Conservation (phyloP, 2,113 vertebrate species). For the Mastomys coucha region DNA sequence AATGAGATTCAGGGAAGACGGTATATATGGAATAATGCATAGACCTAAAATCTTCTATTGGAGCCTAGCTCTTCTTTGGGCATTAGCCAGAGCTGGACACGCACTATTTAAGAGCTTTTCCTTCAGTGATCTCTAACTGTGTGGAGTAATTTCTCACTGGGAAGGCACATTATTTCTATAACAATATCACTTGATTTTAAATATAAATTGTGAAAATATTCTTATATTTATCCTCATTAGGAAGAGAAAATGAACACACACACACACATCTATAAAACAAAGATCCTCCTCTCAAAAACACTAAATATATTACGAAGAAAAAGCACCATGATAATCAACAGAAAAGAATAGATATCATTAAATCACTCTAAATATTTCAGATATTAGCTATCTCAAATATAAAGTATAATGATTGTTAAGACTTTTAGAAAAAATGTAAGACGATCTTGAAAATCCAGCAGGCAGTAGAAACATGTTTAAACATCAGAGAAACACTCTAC, state of each 20-base stretch:
- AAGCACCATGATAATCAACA: not conserved
- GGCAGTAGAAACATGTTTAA: conserved; percentile 37
- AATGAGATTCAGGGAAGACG: not conserved
- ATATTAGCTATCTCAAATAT: not conserved
- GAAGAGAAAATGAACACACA: not conserved
- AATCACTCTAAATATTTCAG: not conserved
- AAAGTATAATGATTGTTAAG: not conserved
- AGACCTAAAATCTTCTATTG: not conserved
- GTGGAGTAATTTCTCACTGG: not conserved
- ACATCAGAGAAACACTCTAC: conserved; percentile 13
- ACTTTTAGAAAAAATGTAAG: conserved; percentile 8
- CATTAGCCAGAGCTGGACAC: not conserved
- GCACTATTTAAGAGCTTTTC: not conserved
- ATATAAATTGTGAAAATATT: not conserved
- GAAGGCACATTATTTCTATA: not conserved
- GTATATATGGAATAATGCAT: not conserved
- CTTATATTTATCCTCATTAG: not conserved
- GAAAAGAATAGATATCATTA: not conserved
- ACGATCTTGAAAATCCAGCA: not conserved
- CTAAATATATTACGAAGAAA: not conserved
- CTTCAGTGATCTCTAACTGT: not conserved
- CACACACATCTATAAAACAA: not conserved
- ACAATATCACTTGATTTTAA: not conserved
- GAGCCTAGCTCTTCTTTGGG: not conserved
- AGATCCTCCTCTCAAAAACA: not conserved